Conservation (phyloP, 2,797 vertebrate genomes). For the Rhincodon typus region DNA sequence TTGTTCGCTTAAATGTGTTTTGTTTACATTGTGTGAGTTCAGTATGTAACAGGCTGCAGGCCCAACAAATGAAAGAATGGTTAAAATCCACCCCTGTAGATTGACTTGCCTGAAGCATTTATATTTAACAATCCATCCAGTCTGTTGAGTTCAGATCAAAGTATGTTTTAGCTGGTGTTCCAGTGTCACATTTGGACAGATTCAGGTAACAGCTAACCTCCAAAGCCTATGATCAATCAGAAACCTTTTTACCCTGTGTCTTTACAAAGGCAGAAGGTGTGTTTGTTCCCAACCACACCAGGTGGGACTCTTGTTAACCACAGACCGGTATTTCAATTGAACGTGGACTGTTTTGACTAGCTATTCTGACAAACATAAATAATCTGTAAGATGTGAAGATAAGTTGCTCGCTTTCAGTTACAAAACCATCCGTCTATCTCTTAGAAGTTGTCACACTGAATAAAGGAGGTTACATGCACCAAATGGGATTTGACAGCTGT, state of each 20-base stretch:
- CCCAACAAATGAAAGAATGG: background rate
- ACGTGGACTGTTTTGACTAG: slow-evolving; percentile 25
- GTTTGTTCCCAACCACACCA: background rate
- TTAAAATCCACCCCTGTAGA: background rate
- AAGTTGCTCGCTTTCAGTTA: background rate
- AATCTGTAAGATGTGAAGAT: background rate
- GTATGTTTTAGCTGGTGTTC: background rate
- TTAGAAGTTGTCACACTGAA: background rate
- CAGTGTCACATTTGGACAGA: slow-evolving; percentile 24
- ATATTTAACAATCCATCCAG: background rate
- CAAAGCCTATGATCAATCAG: slow-evolving; percentile 4
- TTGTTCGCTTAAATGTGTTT: background rate
- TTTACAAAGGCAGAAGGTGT: background rate
- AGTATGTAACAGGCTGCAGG: background rate
- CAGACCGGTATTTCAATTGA: slow-evolving; percentile 17
- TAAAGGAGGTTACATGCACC: background rate
- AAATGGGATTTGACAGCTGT: background rate
- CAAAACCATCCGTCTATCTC: background rate
- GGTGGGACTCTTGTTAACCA: slow-evolving; percentile 8
- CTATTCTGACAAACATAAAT: background rate
- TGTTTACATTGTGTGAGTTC: background rate
- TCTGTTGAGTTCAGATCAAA: slow-evolving; percentile 7
- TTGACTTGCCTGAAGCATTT: background rate
- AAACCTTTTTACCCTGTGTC: slow-evolving; percentile 1
- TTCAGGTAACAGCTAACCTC: background rate